These are phyloP conservation scores for Euclidia mi DNA, from an alignment of 2,888 invertebrate genomes.

Conservation along the genomic window DNA sequence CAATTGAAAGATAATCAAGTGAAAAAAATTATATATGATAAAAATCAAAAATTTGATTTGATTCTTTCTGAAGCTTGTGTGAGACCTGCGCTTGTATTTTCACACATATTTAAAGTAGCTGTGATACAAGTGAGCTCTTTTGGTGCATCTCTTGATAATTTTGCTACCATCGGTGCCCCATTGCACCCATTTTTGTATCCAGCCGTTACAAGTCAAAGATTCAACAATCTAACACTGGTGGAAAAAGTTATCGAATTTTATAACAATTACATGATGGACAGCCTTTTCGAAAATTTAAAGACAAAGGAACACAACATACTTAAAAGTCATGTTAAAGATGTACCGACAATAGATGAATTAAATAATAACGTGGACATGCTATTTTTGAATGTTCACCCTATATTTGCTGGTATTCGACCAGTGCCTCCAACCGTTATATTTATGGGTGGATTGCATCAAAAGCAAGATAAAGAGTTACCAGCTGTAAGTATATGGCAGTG, in stretches of 20 bases:
- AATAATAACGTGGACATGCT: no score
- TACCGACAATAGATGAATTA: constrained; percentile 44
- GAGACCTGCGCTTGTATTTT: constrained; percentile 42
- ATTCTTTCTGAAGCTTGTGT: constrained; percentile 57
- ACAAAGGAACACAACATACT: constrained; percentile 9
- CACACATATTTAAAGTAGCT: constrained; percentile 54
- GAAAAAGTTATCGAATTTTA: constrained; percentile 58
- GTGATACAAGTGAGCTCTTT: constrained; percentile 66
- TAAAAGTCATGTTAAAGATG: constrained; percentile 29
- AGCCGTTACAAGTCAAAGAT: constrained; percentile 32
- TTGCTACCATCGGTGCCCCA: constrained; percentile 56
- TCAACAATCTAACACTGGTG: constrained; percentile 57
- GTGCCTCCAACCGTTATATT: constrained; percentile 71
- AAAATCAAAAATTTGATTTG: constrained; percentile 44
- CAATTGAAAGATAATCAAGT: constrained; percentile 50
- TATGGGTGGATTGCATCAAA: constrained; percentile 76
- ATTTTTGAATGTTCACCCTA: no score
- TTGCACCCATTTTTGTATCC: constrained; percentile 64
- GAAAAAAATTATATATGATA: constrained; percentile 40
- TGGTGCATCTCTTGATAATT: constrained; percentile 43
- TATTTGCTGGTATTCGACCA: constrained; percentile 70
- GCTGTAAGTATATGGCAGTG: constrained; percentile 17
- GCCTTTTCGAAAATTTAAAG: constrained; percentile 9
- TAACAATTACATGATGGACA: constrained; percentile 26
- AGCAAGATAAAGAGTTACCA: constrained; percentile 50